Conservation (phyloP, 2,888 invertebrate species). For the Morpho achilles region DNA sequence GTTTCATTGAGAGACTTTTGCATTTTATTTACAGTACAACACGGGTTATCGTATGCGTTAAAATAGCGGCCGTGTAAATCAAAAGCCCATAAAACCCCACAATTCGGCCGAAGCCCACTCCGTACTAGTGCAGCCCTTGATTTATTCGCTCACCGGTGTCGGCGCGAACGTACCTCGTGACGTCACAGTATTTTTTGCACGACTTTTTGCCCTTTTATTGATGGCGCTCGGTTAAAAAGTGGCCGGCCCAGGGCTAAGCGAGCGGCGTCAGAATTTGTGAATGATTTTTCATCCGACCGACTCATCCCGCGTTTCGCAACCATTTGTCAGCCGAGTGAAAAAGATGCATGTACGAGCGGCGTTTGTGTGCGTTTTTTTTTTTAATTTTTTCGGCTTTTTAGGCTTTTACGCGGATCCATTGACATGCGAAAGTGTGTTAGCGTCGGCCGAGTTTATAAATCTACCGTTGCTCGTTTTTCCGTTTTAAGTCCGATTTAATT, state of each 20-base stretch:
- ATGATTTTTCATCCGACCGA: conserved; percentile 69
- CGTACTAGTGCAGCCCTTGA: conserved; percentile 62
- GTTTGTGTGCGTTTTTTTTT: conserved; percentile 39
- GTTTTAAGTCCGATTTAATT: conserved; percentile 48
- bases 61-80: conserved; percentile 63
- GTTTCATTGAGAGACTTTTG: conserved; percentile 35
- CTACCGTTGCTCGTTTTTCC: conserved; percentile 43
- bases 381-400: conserved; percentile 58
- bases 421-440: conserved; percentile 78
- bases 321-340: conserved; percentile 75
- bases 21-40: conserved; percentile 38
- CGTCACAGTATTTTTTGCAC: conserved; percentile 63
- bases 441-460: conserved; percentile 71
- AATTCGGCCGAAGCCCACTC: conserved; percentile 67
- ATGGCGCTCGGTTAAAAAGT: conserved; percentile 72
- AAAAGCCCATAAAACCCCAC: conserved; percentile 63
- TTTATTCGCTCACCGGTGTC: conserved; percentile 69
- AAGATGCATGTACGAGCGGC: conserved; percentile 69
- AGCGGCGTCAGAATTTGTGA: conserved; percentile 70
- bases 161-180: conserved; percentile 73
- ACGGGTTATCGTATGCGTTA: conserved; percentile 43
- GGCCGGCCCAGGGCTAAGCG: conserved; percentile 60
- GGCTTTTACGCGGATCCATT: conserved; percentile 76
- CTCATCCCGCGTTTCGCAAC: conserved; percentile 69
- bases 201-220: conserved; percentile 67